phyloP scores from a whole-genome alignment of 1,140 invertebrate species.

The Polyergus mexicanus region DNA sequence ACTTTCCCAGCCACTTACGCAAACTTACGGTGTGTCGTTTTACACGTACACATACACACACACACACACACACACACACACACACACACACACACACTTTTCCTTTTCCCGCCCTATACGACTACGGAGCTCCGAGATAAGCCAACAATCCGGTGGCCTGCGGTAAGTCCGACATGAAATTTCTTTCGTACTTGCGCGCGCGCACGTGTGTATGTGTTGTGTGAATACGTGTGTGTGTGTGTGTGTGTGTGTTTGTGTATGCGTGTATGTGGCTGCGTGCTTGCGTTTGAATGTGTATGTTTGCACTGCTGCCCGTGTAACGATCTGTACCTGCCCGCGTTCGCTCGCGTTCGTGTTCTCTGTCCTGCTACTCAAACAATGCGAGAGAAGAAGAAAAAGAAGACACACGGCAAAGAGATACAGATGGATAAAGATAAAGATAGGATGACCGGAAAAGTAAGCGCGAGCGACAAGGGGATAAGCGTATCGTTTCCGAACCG shows the following conservation, averaged over 20 bases:
- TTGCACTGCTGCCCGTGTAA: slow-evolving; percentile 50
- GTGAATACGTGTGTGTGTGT: background rate
- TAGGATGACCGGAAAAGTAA: slow-evolving; percentile 19
- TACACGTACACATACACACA: background rate
- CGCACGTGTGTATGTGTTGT: background rate
- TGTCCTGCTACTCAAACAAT: background rate
- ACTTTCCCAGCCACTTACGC: background rate
- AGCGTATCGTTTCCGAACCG: slow-evolving; percentile 50
- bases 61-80: too few species aligned
- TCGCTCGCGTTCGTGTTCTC: slow-evolving; percentile 39
- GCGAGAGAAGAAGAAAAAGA: background rate
- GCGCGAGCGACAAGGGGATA: slow-evolving; percentile 52
- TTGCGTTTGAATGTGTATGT: background rate
- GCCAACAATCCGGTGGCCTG: slow-evolving; percentile 55
- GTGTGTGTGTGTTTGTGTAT: background rate
- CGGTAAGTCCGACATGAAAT: slow-evolving; percentile 54
- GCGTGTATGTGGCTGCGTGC: background rate
- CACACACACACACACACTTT: background rate
- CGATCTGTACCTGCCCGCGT: slow-evolving; percentile 60
- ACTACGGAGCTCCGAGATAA: slow-evolving; percentile 60
- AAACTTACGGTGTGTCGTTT: background rate
- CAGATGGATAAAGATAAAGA: background rate
- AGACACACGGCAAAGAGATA: background rate
- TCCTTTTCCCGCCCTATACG: background rate
- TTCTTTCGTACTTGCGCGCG: slow-evolving; percentile 43